Base-by-base conservation (phyloP, 2,113 vertebrate genomes). In the Clarias magur region DNA sequence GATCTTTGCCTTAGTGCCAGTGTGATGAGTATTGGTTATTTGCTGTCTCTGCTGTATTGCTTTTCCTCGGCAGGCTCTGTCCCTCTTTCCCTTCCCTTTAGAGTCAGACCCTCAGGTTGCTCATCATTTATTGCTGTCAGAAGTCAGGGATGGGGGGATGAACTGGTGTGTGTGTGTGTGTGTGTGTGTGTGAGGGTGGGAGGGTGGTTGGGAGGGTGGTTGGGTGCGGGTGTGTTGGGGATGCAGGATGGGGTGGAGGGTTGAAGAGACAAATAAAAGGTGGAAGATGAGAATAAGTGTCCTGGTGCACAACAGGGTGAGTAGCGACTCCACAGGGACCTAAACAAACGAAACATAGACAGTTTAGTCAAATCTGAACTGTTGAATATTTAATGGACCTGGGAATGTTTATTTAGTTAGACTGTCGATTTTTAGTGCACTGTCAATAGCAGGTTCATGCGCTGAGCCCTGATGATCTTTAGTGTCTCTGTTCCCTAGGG, bases 341-440 rank as follows among this genome's bases (percentile, higher is more conserved):
- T 76, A 91, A 91, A 79, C 72, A 88, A 88, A 85, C 87, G 21
- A 90, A 90, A 90, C 87, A 83, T 80, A 82, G 83, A 76, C 85
- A 80, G 80, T 90, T 95, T 96, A 96, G 97, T 99, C 96, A 97
- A 96, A 98, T 98, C 97, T 97, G 96, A 95, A 92, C 94, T 95
- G 95, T 95, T 99, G 98, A 98, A 99, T 99, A 98, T 99, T 99
- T 99, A 97, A 99, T 98, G 96, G 96, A 95, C 96, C 96, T 95
- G 94, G 94, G 93, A 92, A 94, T 96, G 97, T 98, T 99, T 98
- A 98, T 99, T 99, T 97, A 97, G 97, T 98, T 96, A 97, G 96
- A 95, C 95, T 99, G 98, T 99, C 97, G 97, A 98, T 99, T 98
- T 98, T 98, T 97, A 98, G 96, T 96, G 95, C 96, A 97, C 97